Base-by-base conservation (phyloP, 2,888 invertebrate species). In the Pomacea canaliculata region DNA sequence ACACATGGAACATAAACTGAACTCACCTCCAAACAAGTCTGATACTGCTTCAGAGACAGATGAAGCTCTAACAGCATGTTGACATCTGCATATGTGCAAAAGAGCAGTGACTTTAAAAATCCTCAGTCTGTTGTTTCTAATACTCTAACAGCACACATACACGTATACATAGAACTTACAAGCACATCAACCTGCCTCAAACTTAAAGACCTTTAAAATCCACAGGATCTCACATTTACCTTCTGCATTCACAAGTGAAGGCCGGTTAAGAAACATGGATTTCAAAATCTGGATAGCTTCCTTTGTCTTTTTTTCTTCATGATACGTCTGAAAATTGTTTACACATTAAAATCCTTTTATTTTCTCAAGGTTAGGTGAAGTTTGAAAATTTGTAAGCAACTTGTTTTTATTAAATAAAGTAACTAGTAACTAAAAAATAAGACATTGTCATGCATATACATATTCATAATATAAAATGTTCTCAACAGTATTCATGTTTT, bases 1-100 rank as follows among this genome's bases (percentile, higher is more conserved):
- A 66, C 27, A 49, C 23, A 49, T 65, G n/a, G 19, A 37, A 18
- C 19, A 63, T 63, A 19, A 23, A 9, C 9, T 37, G 4, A 37
- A 66, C 70, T 66, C 48, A 76, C 73, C 76, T 77, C 73, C 8
- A 77, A 27, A 23, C 71, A 76, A 51, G 72, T n/a, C 60, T 71
- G 70, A 48, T 72, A 69, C 46, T 76, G 60, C 19, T 69, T 74
- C 69, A 74, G 59, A 12, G 69, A 48, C 69, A 74, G 59, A n/a
- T 67, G 62, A 18, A 74, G 68, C 13, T 74, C 74, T 48, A 96
- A 92, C 89, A 95, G 94, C 77, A 96, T 87, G 96, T 95, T 84
- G 94, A 94, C 78, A 93, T 93, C 79, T 94, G 93, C 90, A 95
- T 51, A 60, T 19, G 95, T 18, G 62, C 37, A 37, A 56, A 56